These are phyloP conservation scores for Masticophis lateralis DNA, from an alignment of 2,797 vertebrate species.

Conservation along the genomic window DNA sequence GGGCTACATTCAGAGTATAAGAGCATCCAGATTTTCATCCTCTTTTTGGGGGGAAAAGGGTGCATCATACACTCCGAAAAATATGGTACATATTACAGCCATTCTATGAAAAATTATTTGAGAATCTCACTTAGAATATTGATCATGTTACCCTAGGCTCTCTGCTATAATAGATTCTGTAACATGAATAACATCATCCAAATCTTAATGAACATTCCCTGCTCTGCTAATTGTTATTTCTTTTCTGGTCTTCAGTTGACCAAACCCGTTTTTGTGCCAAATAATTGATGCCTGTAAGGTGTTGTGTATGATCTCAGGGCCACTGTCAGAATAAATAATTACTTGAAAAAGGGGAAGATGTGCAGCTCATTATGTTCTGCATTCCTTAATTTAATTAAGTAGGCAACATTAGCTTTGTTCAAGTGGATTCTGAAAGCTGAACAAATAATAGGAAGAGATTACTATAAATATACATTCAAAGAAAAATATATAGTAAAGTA, in stretches of 20 bases:
- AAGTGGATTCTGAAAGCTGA: not conserved
- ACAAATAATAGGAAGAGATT: not conserved
- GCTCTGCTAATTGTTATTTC: slow-evolving; percentile 24
- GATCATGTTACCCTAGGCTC: not conserved
- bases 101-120: not conserved
- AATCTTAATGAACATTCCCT: slow-evolving; percentile 42
- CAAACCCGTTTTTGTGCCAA: slow-evolving; percentile 43
- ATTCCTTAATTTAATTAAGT: slow-evolving; percentile 36
- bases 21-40: too few species aligned
- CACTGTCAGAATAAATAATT: slow-evolving; percentile 42
- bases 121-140: slow-evolving; percentile 15
- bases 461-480: not conserved
- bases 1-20: too few species aligned
- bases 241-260: slow-evolving; percentile 31
- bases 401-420: slow-evolving; percentile 30
- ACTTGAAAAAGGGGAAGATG: slow-evolving; percentile 17
- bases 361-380: slow-evolving; percentile 2
- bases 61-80: too few species aligned
- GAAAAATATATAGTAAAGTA: not conserved
- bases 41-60: too few species aligned
- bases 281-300: slow-evolving; percentile 46
- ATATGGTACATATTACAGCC: not conserved
- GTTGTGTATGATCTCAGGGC: slow-evolving; percentile 18
- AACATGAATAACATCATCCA: slow-evolving; percentile 25
- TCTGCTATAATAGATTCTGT: not conserved